A percentile compares a stretch with the other conserved stretches of the same genome.
Evolutionary conservation across 2,888 invertebrate genomes (phyloP).

Genomic region (Galeopsomyia nigrocyanea): DNA sequence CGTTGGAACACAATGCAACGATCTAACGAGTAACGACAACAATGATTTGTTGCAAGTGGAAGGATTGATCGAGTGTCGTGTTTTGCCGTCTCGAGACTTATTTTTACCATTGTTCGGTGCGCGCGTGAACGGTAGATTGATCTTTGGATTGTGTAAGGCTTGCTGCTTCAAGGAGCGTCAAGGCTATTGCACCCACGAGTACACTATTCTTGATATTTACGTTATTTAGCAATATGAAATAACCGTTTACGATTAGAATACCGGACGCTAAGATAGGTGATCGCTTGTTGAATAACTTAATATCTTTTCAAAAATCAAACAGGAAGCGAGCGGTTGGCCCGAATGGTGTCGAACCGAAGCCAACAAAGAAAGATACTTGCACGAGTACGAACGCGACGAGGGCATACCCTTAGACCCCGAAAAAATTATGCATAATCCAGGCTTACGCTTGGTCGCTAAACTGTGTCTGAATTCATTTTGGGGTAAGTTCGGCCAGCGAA

Average conservation of each 20-base stretch:
- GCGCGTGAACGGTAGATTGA: too few species aligned
- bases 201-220: too few species aligned
- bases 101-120: too few species aligned
- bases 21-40: too few species aligned
- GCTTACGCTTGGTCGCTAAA: constrained; percentile 35
- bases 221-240: constrained; percentile 48
- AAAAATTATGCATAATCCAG: constrained; percentile 32
- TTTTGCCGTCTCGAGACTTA: constrained; percentile 53
- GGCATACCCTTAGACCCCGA: background rate
- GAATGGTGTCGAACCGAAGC: constrained; percentile 13
- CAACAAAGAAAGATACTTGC: constrained; percentile 21
- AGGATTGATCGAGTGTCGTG: constrained; percentile 51
- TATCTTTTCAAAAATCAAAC: constrained; percentile 38
- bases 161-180: constrained; percentile 56
- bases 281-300: background rate
- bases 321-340: constrained; percentile 44
- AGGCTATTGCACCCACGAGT: constrained; percentile 58
- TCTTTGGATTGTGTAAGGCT: too few species aligned
- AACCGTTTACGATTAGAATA: background rate
- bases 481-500: constrained; percentile 45
- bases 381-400: background rate
- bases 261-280: background rate
- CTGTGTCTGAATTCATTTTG: constrained; percentile 35
- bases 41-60: too few species aligned
- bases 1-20: too few species aligned